Evolutionary conservation across 2,797 vertebrate genomes (phyloP).

Genomic region (Neosilurus mollespiculum): DNA sequence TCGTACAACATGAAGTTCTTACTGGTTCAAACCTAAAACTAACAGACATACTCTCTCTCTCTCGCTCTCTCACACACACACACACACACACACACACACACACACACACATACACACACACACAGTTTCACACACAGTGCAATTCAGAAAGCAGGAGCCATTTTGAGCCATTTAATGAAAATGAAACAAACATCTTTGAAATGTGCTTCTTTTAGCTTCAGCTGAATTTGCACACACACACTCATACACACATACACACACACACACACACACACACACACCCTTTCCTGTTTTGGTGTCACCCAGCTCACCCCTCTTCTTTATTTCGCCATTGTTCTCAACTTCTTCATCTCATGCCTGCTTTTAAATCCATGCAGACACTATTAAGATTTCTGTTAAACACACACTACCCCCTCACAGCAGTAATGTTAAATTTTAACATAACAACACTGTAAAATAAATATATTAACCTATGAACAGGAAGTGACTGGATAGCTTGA

Average conservation of each 20-base stretch:
- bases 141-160: no score
- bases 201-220: neutral
- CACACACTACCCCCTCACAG: neutral
- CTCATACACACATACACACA: no score
- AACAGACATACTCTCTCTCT: no score
- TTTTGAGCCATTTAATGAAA: neutral
- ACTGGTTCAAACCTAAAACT: neutral
- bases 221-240: slow-evolving; percentile 6
- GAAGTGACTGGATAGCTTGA: neutral
- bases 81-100: no score
- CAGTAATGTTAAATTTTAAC: neutral
- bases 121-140: no score
- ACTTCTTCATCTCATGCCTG: slow-evolving; percentile 43
- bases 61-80: no score
- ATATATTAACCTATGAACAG: neutral
- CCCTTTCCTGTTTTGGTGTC: slow-evolving; percentile 56
- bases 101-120: no score
- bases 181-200: neutral
- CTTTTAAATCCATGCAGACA: slow-evolving; percentile 24
- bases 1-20: neutral
- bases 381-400: neutral
- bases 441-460: neutral
- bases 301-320: slow-evolving; percentile 42
- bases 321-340: slow-evolving; percentile 51
- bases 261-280: slow-evolving; percentile 27